Conservation (phyloP, 1,140 invertebrate genomes). For the Zaprionus kolodkinae region DNA sequence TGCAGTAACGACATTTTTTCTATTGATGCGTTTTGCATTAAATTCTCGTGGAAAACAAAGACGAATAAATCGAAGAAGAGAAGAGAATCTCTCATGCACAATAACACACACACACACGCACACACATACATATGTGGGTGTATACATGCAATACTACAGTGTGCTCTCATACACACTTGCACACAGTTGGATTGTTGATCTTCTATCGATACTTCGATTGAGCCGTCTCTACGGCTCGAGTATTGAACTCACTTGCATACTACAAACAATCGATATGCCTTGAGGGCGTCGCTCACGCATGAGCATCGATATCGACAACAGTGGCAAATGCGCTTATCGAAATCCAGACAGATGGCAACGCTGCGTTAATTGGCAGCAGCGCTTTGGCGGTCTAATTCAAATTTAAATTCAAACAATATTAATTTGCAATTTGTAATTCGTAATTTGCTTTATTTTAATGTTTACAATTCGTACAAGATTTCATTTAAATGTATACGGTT, state of each 20-base stretch:
- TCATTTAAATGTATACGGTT: slow-evolving; percentile 10
- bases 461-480: slow-evolving; percentile 32
- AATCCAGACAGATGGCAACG: not conserved
- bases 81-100: slow-evolving; percentile 44
- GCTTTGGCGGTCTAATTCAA: not conserved
- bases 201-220: slow-evolving; percentile 31
- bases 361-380: not conserved
- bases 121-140: not conserved
- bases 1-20: slow-evolving; percentile 33
- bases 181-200: slow-evolving; percentile 26
- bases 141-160: slow-evolving; percentile 9
- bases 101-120: slow-evolving; percentile 31
- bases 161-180: not conserved
- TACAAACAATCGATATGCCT: not conserved
- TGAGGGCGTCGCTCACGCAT: too few relatives aligned
- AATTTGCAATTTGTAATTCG: slow-evolving; percentile 10
- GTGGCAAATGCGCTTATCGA: too few relatives aligned
- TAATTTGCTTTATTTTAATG: slow-evolving; percentile 37
- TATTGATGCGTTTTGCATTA: slow-evolving; percentile 13
- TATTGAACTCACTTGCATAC: not conserved
- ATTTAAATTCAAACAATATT: not conserved
- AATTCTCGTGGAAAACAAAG: slow-evolving; percentile 43
- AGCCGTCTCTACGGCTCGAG: too few relatives aligned
- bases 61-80: slow-evolving; percentile 15
- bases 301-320: not conserved